Conservation (phyloP, 2,113 vertebrate genomes). For the Oncorhynchus tshawytscha region DNA sequence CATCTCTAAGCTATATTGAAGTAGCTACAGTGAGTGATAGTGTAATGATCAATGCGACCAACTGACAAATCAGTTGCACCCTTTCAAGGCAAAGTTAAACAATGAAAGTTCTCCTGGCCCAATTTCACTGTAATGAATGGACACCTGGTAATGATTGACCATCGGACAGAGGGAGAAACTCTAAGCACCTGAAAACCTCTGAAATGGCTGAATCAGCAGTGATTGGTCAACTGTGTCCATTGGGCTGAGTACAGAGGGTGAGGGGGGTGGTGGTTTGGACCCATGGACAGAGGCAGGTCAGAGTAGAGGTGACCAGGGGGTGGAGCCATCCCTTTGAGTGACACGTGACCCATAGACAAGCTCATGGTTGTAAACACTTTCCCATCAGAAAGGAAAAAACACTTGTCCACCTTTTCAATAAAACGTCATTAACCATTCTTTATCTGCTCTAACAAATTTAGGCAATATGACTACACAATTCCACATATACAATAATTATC, state of each 20-base stretch:
- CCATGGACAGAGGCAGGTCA: slow-evolving; percentile 18
- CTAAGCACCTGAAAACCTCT: slow-evolving; percentile 35
- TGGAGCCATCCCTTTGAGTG: slow-evolving; percentile 1
- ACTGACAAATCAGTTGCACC: background rate
- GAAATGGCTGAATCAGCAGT: background rate
- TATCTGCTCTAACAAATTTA: background rate
- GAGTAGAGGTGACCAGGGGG: slow-evolving; percentile 1
- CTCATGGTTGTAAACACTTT: background rate
- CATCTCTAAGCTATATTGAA: background rate
- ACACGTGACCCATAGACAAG: background rate
- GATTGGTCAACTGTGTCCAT: slow-evolving; percentile 34
- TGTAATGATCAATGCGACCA: background rate
- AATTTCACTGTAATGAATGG: slow-evolving; percentile 1
- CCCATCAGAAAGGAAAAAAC: background rate
- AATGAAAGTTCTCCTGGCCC: slow-evolving; percentile 25
- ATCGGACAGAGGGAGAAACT: slow-evolving; percentile 28
- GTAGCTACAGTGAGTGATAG: background rate
- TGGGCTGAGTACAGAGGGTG: background rate
- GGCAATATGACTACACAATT: background rate
- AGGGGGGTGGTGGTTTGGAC: background rate
- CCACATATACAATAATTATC: background rate
- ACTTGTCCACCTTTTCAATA: background rate
- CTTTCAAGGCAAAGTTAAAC: slow-evolving; percentile 22
- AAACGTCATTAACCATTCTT: background rate
- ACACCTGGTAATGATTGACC: slow-evolving; percentile 60